Conservation (phyloP, 2,113 vertebrate species). For the Crotalus tigris region DNA sequence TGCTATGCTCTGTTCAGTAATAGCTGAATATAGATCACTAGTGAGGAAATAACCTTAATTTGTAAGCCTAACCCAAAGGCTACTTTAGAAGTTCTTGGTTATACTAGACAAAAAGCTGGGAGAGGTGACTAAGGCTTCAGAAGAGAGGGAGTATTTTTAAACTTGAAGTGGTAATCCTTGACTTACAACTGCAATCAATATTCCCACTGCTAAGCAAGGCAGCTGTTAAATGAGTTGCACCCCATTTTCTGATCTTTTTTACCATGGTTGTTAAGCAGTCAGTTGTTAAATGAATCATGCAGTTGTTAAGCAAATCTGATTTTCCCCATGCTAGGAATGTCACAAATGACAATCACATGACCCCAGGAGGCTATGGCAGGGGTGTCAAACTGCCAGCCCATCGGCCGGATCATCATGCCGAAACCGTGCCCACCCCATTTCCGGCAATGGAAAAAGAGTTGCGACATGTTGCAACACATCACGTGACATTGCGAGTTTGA, state of each 20-base stretch:
- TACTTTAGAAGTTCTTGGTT: not conserved
- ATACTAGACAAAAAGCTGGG: not conserved
- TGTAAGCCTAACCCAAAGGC: not conserved
- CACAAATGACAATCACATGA: not conserved
- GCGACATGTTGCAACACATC: too few species aligned
- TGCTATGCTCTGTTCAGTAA: not conserved
- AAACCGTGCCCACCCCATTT: too few species aligned
- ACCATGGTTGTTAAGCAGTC: not conserved
- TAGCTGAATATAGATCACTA: not conserved
- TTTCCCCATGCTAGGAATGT: not conserved
- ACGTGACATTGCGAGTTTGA: too few species aligned
- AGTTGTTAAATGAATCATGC: not conserved
- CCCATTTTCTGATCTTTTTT: not conserved
- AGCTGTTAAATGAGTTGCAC: not conserved
- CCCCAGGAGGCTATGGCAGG: too few species aligned
- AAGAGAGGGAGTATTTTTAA: not conserved
- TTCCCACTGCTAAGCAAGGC: not conserved
- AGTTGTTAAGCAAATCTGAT: not conserved
- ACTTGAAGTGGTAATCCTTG: not conserved
- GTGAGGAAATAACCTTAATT: not conserved
- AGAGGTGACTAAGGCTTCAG: not conserved
- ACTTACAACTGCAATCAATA: not conserved
- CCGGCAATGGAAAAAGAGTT: too few species aligned
- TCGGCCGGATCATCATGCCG: too few species aligned
- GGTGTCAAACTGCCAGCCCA: too few species aligned